Conservation (phyloP, 2,797 vertebrate genomes). For the Calcarius lapponicus region DNA sequence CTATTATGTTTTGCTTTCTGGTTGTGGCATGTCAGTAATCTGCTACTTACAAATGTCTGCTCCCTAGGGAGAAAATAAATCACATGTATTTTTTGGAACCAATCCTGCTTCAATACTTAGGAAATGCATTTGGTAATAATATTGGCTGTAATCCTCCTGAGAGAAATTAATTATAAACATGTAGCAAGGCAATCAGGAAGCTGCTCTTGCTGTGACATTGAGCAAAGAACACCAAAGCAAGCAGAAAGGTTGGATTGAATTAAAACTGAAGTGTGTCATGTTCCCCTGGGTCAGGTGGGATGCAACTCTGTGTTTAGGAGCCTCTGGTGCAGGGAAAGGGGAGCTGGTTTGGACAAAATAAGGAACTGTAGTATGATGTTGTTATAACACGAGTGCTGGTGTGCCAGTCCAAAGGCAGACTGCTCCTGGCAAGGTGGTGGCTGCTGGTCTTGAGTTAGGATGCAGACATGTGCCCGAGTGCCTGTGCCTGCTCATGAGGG, state of each 20-base stretch:
- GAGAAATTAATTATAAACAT: conserved; percentile 60
- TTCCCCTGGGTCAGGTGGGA: not conserved
- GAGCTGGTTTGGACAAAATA: not conserved
- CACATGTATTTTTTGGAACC: conserved; percentile 36
- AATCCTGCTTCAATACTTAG: conserved; percentile 13
- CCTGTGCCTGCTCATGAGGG: not conserved
- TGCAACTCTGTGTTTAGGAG: accelerated
- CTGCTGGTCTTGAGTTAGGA: not conserved
- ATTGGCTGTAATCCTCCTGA: conserved; percentile 41
- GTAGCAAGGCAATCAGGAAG: conserved; percentile 47
- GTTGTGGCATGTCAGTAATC: conserved; percentile 54
- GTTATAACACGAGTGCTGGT: accelerated
- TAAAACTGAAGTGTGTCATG: accelerated
- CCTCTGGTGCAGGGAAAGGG: not conserved
- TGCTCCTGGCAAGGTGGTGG: not conserved
- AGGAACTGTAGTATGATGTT: not conserved
- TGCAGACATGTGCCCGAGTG: accelerated
- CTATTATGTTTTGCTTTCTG: conserved; percentile 64
- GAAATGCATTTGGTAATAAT: conserved; percentile 54
- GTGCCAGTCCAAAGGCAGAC: not conserved
- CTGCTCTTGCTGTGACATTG: conserved; percentile 43
- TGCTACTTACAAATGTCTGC: conserved; percentile 57
- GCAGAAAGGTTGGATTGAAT: not conserved
- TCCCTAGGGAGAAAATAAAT: conserved; percentile 40
- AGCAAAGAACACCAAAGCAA: conserved; percentile 27